These are phyloP conservation scores for Diaprepes abbreviatus DNA, from an alignment of 2,888 invertebrate species.

Conservation along the genomic window DNA sequence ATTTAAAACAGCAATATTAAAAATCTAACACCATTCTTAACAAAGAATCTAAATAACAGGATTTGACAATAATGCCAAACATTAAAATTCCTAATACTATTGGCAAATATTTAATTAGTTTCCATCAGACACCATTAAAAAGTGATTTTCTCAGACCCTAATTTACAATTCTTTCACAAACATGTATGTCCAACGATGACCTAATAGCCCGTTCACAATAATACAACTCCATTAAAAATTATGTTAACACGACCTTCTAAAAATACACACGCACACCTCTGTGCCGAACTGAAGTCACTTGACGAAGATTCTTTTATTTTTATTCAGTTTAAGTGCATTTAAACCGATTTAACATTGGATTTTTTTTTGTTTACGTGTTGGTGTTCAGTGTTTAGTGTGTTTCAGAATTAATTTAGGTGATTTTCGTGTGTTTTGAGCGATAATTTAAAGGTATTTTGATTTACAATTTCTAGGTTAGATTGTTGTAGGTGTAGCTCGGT, in stretches of 20 bases:
- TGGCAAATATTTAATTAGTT: not conserved
- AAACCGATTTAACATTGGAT: not conserved
- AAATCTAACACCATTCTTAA: too few relatives aligned
- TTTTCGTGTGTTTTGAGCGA: not conserved
- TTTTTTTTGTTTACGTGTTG: not conserved
- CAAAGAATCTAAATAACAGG: too few relatives aligned
- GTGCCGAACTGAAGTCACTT: slow-evolving; percentile 14
- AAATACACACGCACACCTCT: slow-evolving; percentile 34
- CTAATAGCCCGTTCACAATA: slow-evolving; percentile 7
- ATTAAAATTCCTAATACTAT: not conserved
- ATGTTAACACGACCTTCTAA: slow-evolving; percentile 30
- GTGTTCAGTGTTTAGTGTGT: not conserved
- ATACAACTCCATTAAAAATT: slow-evolving; percentile 8
- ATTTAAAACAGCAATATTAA: too few relatives aligned
- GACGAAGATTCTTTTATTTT: slow-evolving; percentile 21
- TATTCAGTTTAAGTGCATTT: not conserved
- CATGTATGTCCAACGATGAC: slow-evolving; percentile 7
- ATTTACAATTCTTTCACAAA: not conserved
- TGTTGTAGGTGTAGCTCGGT: slow-evolving; percentile 12
- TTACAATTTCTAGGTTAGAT: slow-evolving; percentile 16
- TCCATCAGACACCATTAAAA: not conserved
- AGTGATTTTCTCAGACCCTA: not conserved
- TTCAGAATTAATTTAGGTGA: not conserved
- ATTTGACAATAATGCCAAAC: too few relatives aligned
- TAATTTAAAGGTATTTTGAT: not conserved